Evolutionary conservation across 2,888 invertebrate species (phyloP).

Genomic region (Temnothorax ravouxi): DNA sequence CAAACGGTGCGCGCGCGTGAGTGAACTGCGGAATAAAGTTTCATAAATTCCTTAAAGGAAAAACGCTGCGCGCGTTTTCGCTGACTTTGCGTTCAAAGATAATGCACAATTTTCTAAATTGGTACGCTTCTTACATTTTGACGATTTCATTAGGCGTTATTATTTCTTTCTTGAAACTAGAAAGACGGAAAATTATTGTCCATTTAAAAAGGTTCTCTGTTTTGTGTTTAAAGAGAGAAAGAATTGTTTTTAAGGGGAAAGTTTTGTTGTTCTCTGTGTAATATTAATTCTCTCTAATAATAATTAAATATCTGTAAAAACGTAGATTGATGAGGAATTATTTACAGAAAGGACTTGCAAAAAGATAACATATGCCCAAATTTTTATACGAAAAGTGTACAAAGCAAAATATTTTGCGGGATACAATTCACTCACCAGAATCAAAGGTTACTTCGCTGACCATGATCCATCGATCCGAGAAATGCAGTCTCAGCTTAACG

Average conservation of each 20-base stretch:
- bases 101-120: conserved; percentile 31
- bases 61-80: conserved; percentile 8
- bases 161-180: background rate
- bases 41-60: conserved; percentile 51
- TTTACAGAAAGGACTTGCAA: background rate
- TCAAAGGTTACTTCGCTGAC: conserved; percentile 96
- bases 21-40: conserved; percentile 36
- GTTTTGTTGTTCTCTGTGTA: background rate
- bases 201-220: background rate
- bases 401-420: conserved; percentile 25
- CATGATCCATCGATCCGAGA: conserved; percentile 95
- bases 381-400: background rate
- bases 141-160: conserved; percentile 30
- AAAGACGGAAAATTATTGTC: background rate
- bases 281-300: background rate
- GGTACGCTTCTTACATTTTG: conserved; percentile 10
- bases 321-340: background rate
- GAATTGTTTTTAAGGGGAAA: background rate
- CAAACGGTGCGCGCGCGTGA: conserved; percentile 24
- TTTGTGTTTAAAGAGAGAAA: background rate
- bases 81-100: conserved; percentile 24
- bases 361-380: background rate
- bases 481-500: conserved; percentile 92
- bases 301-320: background rate
- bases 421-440: conserved; percentile 88